These are phyloP conservation scores for Cotesia vestalis DNA, from an alignment of 1,140 invertebrate species.

Conservation along the genomic window DNA sequence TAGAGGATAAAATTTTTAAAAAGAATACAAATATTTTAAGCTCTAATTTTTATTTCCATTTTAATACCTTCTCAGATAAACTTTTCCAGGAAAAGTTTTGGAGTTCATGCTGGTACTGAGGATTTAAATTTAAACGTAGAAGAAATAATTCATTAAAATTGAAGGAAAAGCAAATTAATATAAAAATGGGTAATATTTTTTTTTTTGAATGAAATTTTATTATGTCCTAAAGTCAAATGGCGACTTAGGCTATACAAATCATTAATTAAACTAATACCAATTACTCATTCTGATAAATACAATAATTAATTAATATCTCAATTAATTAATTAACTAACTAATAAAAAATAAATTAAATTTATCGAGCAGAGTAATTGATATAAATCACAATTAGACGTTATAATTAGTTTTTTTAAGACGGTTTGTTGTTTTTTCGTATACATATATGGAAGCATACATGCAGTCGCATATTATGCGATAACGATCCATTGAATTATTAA, in stretches of 20 bases:
- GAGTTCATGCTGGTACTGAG: no score
- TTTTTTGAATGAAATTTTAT: constrained; percentile 34
- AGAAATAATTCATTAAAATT: no score
- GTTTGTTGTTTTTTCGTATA: constrained; percentile 11
- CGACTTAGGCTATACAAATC: constrained; percentile 51
- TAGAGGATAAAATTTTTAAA: no score
- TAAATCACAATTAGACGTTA: constrained; percentile 10
- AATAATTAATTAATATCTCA: constrained; percentile 1
- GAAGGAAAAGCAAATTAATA: background rate
- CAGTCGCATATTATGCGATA: constrained; percentile 6
- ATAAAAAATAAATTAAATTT: background rate
- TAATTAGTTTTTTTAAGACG: constrained; percentile 7
- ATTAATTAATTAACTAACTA: background rate
- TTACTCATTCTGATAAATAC: background rate
- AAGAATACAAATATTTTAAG: no score
- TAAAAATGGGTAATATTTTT: constrained; percentile 26
- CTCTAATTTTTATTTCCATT: no score
- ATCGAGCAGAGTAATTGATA: background rate
- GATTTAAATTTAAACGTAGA: no score
- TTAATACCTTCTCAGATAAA: no score
- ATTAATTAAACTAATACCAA: background rate
- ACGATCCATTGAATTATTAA: constrained; percentile 3
- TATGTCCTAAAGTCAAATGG: constrained; percentile 51
- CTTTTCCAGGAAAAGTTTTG: no score
- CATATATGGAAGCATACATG: constrained; percentile 12